Evolutionary conservation across 2,113 vertebrate genomes (phyloP).

Genomic region (Sturnira hondurensis): DNA sequence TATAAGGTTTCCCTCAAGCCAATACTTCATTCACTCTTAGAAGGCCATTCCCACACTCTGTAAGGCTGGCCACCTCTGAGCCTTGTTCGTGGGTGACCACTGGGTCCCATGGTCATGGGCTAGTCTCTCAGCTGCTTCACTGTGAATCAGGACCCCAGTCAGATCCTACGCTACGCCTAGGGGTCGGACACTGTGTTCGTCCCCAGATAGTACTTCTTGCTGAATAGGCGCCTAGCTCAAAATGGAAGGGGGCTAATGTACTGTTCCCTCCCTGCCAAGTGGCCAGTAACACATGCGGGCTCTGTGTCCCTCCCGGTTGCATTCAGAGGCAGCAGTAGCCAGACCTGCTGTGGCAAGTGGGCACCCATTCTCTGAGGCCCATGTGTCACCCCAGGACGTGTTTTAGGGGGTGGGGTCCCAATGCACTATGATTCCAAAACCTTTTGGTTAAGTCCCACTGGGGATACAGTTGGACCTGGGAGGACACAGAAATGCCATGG

Average conservation of each 20-base stretch:
- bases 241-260: background rate
- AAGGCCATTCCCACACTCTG: background rate
- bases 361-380: background rate
- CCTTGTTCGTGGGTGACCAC: background rate
- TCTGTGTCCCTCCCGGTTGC: background rate
- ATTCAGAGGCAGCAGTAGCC: background rate
- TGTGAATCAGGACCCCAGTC: background rate
- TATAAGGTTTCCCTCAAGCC: background rate
- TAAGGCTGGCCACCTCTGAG: background rate
- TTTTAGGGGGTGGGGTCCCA: too few species aligned
- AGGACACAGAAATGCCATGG: background rate
- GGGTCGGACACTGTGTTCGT: background rate
- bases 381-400: background rate
- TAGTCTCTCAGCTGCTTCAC: background rate
- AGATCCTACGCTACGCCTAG: background rate
- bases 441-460: background rate
- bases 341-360: background rate
- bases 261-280: background rate
- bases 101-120: background rate
- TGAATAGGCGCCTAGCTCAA: background rate
- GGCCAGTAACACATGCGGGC: background rate
- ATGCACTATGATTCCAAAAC: background rate
- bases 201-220: background rate
- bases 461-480: background rate
- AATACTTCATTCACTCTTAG: background rate